These are phyloP conservation scores for Magallana gigas DNA, from an alignment of 1,140 invertebrate genomes.

Conservation along the genomic window DNA sequence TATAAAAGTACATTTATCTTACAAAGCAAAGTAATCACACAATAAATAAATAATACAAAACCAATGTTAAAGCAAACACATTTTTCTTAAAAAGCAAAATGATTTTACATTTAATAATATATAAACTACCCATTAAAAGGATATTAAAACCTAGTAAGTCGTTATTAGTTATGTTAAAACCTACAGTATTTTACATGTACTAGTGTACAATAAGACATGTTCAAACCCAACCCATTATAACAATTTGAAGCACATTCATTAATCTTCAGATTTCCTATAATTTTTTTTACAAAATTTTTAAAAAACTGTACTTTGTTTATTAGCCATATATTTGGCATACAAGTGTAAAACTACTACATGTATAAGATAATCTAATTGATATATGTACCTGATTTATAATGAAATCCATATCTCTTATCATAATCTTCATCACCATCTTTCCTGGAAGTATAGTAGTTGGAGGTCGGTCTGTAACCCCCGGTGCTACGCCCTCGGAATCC, in stretches of 20 bases:
- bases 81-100: background rate
- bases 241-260: background rate
- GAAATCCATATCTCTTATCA: constrained; percentile 16
- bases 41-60: background rate
- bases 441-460: background rate
- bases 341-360: background rate
- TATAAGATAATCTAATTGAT: background rate
- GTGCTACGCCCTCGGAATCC: constrained; percentile 5
- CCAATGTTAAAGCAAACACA: too few species aligned
- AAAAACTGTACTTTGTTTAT: background rate
- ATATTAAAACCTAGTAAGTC: background rate
- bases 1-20: background rate
- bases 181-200: background rate
- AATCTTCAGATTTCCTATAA: background rate
- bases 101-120: background rate
- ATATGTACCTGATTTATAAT: background rate
- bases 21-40: background rate
- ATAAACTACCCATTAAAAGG: background rate
- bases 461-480: background rate
- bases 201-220: background rate
- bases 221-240: background rate
- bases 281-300: background rate
- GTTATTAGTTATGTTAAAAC: too few species aligned
- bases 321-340: background rate
- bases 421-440: constrained; percentile 1